Base-by-base conservation (phyloP, 2,797 vertebrate species). In the Petrocephalus sullivani region DNA sequence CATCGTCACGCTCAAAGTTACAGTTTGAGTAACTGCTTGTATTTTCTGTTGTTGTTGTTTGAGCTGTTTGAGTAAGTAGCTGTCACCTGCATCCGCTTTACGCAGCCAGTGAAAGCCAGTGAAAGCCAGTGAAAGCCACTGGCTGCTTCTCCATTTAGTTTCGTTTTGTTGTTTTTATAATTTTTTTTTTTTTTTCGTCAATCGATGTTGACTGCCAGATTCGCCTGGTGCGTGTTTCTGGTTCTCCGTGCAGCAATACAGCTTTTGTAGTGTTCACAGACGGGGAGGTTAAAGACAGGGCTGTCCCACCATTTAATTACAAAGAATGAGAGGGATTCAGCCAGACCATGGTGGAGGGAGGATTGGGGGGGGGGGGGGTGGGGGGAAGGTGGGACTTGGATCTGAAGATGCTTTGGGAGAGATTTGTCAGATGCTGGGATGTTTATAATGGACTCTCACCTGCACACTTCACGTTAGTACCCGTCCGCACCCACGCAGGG, bases 31-130 rank as follows among this genome's bases (percentile, higher is more conserved):
- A 60, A 60, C 19, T n/a, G 56, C 6, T 33, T 86, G 54, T 86
- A 56, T 58, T 33, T 58, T 58, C 37, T 58, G 33, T 86, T 86
- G 33, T 86, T 86, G 54, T 86, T 86, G 23, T 57, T 87, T 51
- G 19, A 37, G 51, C 60, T 87, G 86, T 53, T 41, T 46, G 41
- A 51, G 41, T 87, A 5, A 14, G 4, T 28, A 51, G 19, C n/a
- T 67, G 41, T 87, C 49, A 53, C 12, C 14, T 71, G 23, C 56
- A 86, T 86, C 28, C 71, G 7, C 60, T 33, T 46, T 60, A 60
- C 84, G 37, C 21, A 57, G 84, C 84, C 2, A 33, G 37, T 37
- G 56, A 41, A 56, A 19, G 37, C 28, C 58, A 37, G 28, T 28
- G 28, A 28, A 28, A 57, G 84, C 84, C 2, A 33, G 37, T 37